Base-by-base conservation (phyloP, 2,113 vertebrate genomes). In the Pipa parva region DNA sequence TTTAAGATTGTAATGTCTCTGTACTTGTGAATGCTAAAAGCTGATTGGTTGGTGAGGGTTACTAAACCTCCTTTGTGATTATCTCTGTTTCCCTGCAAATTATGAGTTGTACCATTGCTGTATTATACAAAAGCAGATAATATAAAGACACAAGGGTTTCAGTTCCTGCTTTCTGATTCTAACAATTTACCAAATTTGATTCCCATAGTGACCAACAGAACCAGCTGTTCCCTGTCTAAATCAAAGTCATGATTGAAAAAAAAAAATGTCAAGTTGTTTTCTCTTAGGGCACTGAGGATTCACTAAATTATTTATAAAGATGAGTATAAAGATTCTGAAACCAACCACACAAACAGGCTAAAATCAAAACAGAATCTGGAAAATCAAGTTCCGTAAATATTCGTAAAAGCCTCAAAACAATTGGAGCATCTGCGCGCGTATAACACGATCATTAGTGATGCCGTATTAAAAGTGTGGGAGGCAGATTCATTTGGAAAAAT, bases 401-500 rank as follows among this genome's bases (percentile, higher is more conserved):
- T 49, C 21, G 10, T 13, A 24, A 7, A n/a, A 22, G 5, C 55
- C 37, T 59, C 26, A 61, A 22, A 60, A 54, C 49, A 45, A 12
- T 31, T 61, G 28, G 39, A 26, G 59, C 9, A n/a, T n/a, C n/a
- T n/a, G n/a, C 18, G 15, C 3, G 33, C 24, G 26, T 29, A 31
- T 54, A 52, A 12, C n/a, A 42, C 58, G 42, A 33, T 70, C 33
- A 70, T 70, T 70, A 61, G n/a, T 7, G 31, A 13, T 60, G 33
- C 49, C 25, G 28, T 54, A 49, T 45, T 61, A 61, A n/a, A 22
- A 31, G 57, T 58, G 66, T 52, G 49, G 66, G 57, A 42, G 66
- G 57, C 20, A 5, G 13, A 5, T 36, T 45, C 33, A 45, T n/a
- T 69, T 56, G 9, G 25, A 51, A 13, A 52, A 55, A 49, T 33